Base-by-base conservation (phyloP, 2,888 invertebrate genomes). In the Gymnoscelis rufifasciata region DNA sequence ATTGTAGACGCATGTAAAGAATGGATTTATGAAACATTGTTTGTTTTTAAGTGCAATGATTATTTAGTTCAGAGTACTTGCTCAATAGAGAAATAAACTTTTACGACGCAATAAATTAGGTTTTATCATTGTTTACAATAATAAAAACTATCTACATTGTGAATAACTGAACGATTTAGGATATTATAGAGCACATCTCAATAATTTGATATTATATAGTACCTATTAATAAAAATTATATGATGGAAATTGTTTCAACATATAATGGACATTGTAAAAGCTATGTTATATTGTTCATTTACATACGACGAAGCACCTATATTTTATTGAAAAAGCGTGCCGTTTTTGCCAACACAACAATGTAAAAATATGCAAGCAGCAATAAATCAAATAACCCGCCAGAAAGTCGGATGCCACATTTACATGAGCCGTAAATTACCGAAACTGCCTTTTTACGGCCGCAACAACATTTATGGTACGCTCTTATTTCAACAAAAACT, bases 401-500 rank as follows among this genome's bases (percentile, higher is more conserved):
- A 65, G 62, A 77, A 73, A 72, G 64, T 71, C 68, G 62, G 71
- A 75, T 78, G 73, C 71, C 63, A 60, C 73, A 68, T 81, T 78
- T 72, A 83, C 75, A 80, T 75, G 70, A 59, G 66, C 74, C 59
- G 81, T 86, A 87, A 87, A 86, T 86, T 84, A 80, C 63, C 62
- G 64, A 80, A 82, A 86, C 77, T 80, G 75, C 78, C 66, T 75
- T 83, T 86, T 86, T 86, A 87, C 75, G 67, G 71, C 79, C 72
- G 68, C 70, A 80, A 77, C 77, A 83, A 83, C 79, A 75, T 84
- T 86, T 81, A 87, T 74, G 77, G 71, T 67, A 68, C 66, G 74
- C 74, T 76, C 74, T 81, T 80, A 78, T 79, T 83, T 78, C 75
- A 77, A 83, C 78, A 80, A 81, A 83, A 83, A 79, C 72, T 77